Evolutionary conservation across 2,797 vertebrate species (phyloP).

Genomic region (Sebastes jordani): DNA sequence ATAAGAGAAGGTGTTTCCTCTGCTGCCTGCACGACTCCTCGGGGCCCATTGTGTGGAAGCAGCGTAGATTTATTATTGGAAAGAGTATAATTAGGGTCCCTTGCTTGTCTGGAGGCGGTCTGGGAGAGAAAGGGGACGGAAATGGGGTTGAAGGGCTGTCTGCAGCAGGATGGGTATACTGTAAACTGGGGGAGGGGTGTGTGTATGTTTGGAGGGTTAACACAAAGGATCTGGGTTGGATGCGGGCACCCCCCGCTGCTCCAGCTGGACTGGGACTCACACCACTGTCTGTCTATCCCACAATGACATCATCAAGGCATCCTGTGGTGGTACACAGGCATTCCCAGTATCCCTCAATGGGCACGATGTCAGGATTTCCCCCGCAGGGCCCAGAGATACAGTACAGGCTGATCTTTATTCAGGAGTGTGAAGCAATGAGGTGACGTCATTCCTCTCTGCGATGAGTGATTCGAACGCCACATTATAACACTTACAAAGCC

Average conservation of each 20-base stretch:
- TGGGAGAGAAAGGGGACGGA: constrained; percentile 30
- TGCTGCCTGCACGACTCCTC: constrained; percentile 42
- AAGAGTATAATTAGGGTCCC: constrained; percentile 73
- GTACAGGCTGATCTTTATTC: constrained; percentile 51
- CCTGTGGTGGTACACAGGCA: constrained; percentile 52
- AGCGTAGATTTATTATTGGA: constrained; percentile 75
- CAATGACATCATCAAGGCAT: constrained; percentile 68
- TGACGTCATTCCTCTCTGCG: constrained; percentile 33
- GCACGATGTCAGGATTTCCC: constrained; percentile 39
- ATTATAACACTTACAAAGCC: constrained; percentile 13
- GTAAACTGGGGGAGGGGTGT: constrained; percentile 53
- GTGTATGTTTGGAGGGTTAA: constrained; percentile 7
- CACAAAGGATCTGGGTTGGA: constrained; percentile 71
- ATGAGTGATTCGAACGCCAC: constrained; percentile 15
- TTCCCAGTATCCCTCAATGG: constrained; percentile 43
- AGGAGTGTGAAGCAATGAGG: constrained; percentile 34
- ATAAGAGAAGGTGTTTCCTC: constrained; percentile 84
- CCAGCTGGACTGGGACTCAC: constrained; percentile 59
- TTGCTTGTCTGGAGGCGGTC: constrained; percentile 47
- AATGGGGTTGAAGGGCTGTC: constrained; percentile 41
- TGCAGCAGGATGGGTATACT: constrained; percentile 39
- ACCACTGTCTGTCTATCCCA: constrained; percentile 42
- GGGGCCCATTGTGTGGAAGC: constrained; percentile 74
- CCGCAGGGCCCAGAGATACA: constrained; percentile 8
- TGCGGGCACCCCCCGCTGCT: constrained; percentile 48